Evolutionary conservation across 2,888 invertebrate species (phyloP).

Genomic region (Aphodius sticticus): DNA sequence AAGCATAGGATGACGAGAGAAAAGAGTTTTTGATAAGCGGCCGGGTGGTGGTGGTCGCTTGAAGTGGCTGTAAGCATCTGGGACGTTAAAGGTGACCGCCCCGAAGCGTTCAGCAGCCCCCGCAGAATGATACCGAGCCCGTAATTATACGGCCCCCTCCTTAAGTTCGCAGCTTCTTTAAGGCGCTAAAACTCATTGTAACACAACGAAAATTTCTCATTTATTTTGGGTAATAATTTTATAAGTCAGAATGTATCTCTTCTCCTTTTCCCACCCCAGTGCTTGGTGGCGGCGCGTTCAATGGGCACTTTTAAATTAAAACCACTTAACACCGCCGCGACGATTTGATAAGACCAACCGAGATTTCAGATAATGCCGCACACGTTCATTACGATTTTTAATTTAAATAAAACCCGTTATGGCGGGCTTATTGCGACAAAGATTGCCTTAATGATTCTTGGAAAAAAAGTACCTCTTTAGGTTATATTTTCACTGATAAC

Average conservation of each 20-base stretch:
- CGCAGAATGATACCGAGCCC: not conserved
- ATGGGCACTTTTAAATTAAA: slow-evolving; percentile 4
- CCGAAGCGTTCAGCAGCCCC: not conserved
- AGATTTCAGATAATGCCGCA: not conserved
- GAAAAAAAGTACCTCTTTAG: too few species aligned
- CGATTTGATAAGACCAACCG: not conserved
- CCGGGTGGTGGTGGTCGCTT: not conserved
- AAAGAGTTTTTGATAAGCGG: slow-evolving; percentile 25
- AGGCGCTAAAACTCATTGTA: slow-evolving; percentile 24
- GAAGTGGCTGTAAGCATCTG: not conserved
- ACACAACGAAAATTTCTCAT: slow-evolving; percentile 23
- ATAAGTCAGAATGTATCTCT: slow-evolving; percentile 18
- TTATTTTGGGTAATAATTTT: slow-evolving; percentile 25
- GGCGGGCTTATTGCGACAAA: not conserved
- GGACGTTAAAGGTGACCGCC: not conserved
- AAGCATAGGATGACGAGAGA: slow-evolving; percentile 21
- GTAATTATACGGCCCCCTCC: slow-evolving; percentile 17
- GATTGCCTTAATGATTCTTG: not conserved
- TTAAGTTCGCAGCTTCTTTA: slow-evolving; percentile 23
- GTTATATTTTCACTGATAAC: too few species aligned
- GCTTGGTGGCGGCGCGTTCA: not conserved
- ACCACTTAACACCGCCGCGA: not conserved
- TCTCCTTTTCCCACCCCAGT: not conserved
- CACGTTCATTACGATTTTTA: not conserved
- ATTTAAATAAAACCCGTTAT: not conserved